Conservation (phyloP, 2,113 vertebrate genomes). For the Lonchura striata region DNA sequence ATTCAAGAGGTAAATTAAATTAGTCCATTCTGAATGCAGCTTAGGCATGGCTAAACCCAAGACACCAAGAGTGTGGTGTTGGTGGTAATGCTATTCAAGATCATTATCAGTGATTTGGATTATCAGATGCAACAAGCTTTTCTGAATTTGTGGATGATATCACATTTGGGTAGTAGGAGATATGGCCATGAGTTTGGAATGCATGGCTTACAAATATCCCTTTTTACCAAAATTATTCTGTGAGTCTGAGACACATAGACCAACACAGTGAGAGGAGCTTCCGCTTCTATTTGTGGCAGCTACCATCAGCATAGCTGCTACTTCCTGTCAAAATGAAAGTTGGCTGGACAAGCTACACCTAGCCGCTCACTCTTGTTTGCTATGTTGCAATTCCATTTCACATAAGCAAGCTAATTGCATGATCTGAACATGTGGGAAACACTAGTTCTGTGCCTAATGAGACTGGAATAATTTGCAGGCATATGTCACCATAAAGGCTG, state of each 20-base stretch:
- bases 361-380: not conserved
- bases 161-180: not conserved
- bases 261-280: not conserved
- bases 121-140: not conserved
- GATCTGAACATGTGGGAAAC: constrained; percentile 15
- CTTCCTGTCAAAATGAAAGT: not conserved
- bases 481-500: constrained; percentile 13
- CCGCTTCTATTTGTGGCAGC: not conserved
- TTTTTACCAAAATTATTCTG: not conserved
- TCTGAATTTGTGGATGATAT: not conserved
- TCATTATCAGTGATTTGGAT: not conserved
- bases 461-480: constrained; percentile 18
- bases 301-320: not conserved
- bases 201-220: not conserved
- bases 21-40: not conserved
- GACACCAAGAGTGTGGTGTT: not conserved
- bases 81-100: not conserved
- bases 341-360: not conserved
- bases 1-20: not conserved
- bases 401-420: not conserved
- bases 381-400: not conserved
- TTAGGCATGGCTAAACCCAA: not conserved
- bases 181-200: not conserved
- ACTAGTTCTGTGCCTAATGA: constrained; percentile 18
- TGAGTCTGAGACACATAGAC: not conserved